phyloP scores from a whole-genome alignment of 2,888 invertebrate species.

The Athalia rosae region DNA sequence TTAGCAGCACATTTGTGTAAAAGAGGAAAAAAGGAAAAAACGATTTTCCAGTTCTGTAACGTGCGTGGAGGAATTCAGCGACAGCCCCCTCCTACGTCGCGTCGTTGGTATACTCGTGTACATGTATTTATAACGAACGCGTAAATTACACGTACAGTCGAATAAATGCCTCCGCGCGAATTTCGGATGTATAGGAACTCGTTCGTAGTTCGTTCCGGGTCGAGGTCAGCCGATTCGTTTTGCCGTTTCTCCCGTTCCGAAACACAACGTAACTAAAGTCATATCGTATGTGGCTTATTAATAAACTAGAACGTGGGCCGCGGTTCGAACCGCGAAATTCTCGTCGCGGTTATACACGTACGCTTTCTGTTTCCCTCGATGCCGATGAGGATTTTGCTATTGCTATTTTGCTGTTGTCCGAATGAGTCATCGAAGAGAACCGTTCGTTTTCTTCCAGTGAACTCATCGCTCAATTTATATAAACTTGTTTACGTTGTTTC shows the following conservation, averaged over 20 bases:
- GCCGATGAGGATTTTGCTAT: not conserved
- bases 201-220: not conserved
- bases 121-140: too few species aligned
- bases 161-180: too few species aligned
- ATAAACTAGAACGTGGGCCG: conserved; percentile 29
- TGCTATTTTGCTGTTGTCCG: not conserved
- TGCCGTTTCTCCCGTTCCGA: not conserved
- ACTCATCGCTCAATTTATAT: conserved; percentile 32
- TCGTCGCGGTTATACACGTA: not conserved
- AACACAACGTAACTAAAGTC: not conserved
- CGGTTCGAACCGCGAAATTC: not conserved
- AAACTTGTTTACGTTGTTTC: conserved; percentile 28
- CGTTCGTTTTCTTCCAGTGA: conserved; percentile 22
- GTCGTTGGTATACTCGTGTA: too few species aligned
- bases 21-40: too few species aligned
- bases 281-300: conserved; percentile 6
- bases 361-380: not conserved
- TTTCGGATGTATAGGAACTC: not conserved
- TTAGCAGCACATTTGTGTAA: too few species aligned
- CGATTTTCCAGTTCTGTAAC: too few species aligned
- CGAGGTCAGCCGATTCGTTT: conserved; percentile 3
- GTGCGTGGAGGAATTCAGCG: too few species aligned
- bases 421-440: not conserved
- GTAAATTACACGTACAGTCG: too few species aligned
- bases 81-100: too few species aligned